Base-by-base conservation (phyloP, 2,113 vertebrate species). In the Sinocyclocheilus grahami region DNA sequence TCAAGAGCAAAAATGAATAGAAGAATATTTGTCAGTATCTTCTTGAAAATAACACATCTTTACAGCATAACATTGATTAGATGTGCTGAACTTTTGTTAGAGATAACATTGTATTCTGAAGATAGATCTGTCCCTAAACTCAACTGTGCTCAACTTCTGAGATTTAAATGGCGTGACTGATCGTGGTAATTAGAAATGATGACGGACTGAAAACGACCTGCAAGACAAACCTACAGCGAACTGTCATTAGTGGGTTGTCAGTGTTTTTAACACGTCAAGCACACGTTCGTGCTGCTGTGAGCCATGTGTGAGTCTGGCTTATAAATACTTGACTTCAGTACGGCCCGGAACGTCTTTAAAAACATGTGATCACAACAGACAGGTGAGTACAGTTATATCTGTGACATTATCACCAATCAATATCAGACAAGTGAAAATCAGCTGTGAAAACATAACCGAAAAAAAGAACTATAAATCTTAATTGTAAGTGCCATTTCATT, bases 161-260 rank as follows among this genome's bases (percentile, higher is more conserved):
- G 69, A 72, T 72, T 22, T 11, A 42, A 72, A 72, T 72, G 33
- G 3, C 87, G 89, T 93, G 92, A 92, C 92, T 91, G 92, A 88
- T 90, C 22, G 55, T 65, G 86, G 74, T 88, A 89, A 90, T 88
- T 83, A 91, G 92, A 89, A 92, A 91, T 92, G 89, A 92, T 91
- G 92, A 88, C 4, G 62, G 82, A 69, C 13, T 37, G 78, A 87
- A 88, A 86, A 88, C 89, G 89, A 90, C 91, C 91, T 90, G 91
- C 88, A 85, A 84, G 87, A 87, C 72, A 63, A 48, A 33, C 82
- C 65, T 60, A 39, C 55, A 65, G 75, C 90, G 90, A 93, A 90
- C 90, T 89, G 87, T 89, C 92, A 93, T 94, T 94, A 94, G 91
- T 89, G 90, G 91, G 85, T 86, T 93, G 94, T 95, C 94, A 93